phyloP scores from a whole-genome alignment of 2,797 vertebrate species.

The Florisuga fusca region DNA sequence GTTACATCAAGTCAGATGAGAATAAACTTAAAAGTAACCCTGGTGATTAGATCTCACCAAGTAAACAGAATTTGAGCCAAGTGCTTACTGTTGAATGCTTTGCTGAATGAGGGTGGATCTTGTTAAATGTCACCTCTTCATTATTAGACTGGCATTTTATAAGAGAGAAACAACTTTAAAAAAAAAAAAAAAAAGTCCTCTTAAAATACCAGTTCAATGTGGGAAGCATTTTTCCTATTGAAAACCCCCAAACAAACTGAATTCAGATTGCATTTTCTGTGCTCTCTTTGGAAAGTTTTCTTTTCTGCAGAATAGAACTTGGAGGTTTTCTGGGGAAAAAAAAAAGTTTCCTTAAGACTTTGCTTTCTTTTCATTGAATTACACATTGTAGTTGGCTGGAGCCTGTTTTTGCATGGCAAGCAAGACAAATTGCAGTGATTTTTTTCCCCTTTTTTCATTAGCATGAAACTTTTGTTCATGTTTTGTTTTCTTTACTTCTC shows the following conservation, averaged over 20 bases:
- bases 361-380: not conserved
- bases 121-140: slow-evolving; percentile 34
- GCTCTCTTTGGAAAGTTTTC: not conserved
- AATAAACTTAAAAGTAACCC: not conserved
- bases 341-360: not conserved
- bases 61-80: slow-evolving; percentile 18
- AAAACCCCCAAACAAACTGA: not conserved
- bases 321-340: not conserved
- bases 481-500: slow-evolving; percentile 54
- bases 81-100: not conserved
- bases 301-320: not conserved
- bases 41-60: not conserved
- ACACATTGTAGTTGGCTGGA: not conserved
- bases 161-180: not conserved
- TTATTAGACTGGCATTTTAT: slow-evolving; percentile 50
- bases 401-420: not conserved
- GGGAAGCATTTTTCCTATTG: not conserved
- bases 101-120: slow-evolving; percentile 15
- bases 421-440: not conserved
- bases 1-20: not conserved
- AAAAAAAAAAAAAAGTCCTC: not conserved
- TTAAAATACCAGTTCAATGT: not conserved
- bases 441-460: not conserved
- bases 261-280: not conserved
- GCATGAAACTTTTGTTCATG: slow-evolving; percentile 8